Base-by-base conservation (phyloP, 2,888 invertebrate species). In the Zootermopsis nevadensis region DNA sequence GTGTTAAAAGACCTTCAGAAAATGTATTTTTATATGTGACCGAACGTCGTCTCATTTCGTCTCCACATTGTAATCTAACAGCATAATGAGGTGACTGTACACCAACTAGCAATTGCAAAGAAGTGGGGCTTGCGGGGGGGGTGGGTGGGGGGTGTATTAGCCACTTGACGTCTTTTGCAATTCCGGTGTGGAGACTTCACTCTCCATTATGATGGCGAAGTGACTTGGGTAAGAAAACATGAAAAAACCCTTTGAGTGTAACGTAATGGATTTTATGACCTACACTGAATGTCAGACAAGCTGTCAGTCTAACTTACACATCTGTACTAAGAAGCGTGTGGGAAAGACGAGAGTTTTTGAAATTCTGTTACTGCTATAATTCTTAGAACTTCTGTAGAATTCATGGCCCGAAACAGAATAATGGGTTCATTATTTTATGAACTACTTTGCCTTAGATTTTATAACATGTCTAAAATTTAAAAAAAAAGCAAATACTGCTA, bases 81-180 rank as follows among this genome's bases (percentile, higher is more conserved):
- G 10, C 7, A n/a, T n/a, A n/a, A n/a, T 69, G 27, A n/a, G 33
- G 31, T 27, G 60, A 60, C 60, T 60, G 60, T 60, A 69, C 69
- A 30, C 33, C 33, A 69, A 69, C 33, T 69, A 69, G 31, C 33
- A 33, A 31, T 69, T 31, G 33, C 33, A 69, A 69, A 69, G 22
- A 22, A 33, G 33, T 69, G 33, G 15, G 12, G 69, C 6, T 0
- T 6, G 19, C 2, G 33, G 33, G 69, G 7, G 27, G 19, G 22
- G 30, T 31, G 22, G 33, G 24, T 19, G 19, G 10, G 22, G 22
- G 74, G 38, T 74, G 35, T 74, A 42, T 74, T 33, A 31, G 2
- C 33, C 74, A 74, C 74, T 74, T 74, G 38, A 69, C 24, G 33
- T 74, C 38, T 74, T 38, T 38, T 74, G 74, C 42, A 74, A 74